These are phyloP conservation scores for Subanguina moxae DNA, from an alignment of 1,140 invertebrate species.

Conservation along the genomic window DNA sequence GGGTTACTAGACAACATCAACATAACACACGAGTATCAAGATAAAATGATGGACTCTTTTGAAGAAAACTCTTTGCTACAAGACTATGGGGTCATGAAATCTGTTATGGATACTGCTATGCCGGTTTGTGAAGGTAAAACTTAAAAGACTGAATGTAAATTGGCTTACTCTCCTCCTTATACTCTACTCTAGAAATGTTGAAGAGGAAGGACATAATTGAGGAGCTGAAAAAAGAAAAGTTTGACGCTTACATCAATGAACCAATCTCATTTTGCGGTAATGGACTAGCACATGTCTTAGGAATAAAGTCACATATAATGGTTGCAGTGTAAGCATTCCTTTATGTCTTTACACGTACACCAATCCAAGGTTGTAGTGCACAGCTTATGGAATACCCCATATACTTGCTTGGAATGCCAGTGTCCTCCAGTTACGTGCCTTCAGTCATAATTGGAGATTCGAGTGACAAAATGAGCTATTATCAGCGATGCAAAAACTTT, in stretches of 20 bases:
- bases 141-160: no score
- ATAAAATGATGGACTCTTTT: neutral
- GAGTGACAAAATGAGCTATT: slow-evolving; percentile 31
- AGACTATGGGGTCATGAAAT: neutral
- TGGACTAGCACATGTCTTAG: neutral
- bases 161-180: no score
- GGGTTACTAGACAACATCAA: neutral
- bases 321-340: neutral
- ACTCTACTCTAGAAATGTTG: neutral
- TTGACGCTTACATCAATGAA: slow-evolving; percentile 4
- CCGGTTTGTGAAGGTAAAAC: neutral
- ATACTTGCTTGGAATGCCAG: slow-evolving; percentile 22
- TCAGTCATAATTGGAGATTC: slow-evolving; percentile 13
- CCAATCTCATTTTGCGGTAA: neutral
- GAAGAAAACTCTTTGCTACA: neutral
- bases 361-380: slow-evolving; percentile 14
- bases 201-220: neutral
- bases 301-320: neutral
- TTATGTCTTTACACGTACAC: neutral
- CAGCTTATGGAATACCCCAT: slow-evolving; percentile 29
- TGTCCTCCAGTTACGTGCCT: slow-evolving; percentile 36
- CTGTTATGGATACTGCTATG: neutral
- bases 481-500: slow-evolving; percentile 24
- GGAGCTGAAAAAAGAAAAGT: slow-evolving; percentile 9
- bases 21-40: neutral